Evolutionary conservation across 1,140 invertebrate genomes (phyloP), one percentile per base, ranked within the genome.

Genomic region (Trypoxylus dichotomus): DNA sequence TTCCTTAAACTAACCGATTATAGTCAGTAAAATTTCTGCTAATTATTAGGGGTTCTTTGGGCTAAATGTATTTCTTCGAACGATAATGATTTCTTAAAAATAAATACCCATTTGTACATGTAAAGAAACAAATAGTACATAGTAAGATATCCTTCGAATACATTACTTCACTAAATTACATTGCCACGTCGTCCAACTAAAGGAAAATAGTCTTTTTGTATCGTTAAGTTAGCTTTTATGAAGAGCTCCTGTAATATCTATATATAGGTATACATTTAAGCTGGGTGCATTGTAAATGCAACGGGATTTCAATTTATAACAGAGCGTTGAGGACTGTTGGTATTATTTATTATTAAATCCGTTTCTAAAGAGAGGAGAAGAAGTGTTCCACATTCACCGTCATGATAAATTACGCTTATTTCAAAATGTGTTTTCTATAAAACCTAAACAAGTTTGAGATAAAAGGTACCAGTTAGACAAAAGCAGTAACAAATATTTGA

Each of bases 371-470:
- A 63, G 60, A 63, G n/a, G 60, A 15, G n/a, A 63, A 63, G 60
- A 63, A 63, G 60, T 63, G 21, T 25, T 63, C 25, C 19, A 73
- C 71, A n/a, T 42, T 42, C 71, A 73, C 27, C 71, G 29, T 37
- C 11, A 73, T 73, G 71, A 73, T 73, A 73, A 73, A 73, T 73
- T 73, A 42, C 37, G n/a, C 37, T 73, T 37, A 73, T 73, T 73
- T 73, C 71, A 73, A 73, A 73, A 73, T 73, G 71, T 13, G 71
- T 73, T 73, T 73, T 73, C 71, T 73, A 73, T 42, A 73, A 73
- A 73, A 73, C 71, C 71, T 73, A 73, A 73, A 73, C 71, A 73
- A 73, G 71, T 73, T 73, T 73, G 71, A 73, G 71, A 73, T 73
- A 73, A 73, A 73, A 73, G 71, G 71, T 73, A 73, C 71, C 29